phyloP scores from a whole-genome alignment of 1,140 invertebrate species.

The Penaeus vannamei region DNA sequence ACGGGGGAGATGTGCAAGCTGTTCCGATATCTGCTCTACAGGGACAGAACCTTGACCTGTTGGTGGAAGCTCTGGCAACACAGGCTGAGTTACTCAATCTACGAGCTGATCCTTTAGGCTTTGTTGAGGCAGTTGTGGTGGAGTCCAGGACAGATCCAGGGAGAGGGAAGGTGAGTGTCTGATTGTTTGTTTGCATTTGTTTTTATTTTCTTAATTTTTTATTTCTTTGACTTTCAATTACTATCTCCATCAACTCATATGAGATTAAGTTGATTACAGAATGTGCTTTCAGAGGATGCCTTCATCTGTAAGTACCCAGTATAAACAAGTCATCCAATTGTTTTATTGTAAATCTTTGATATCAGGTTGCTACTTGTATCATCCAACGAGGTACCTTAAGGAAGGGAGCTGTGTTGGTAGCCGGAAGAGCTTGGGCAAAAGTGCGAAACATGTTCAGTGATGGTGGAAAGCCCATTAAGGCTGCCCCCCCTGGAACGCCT shows the following conservation, averaged over 20 bases:
- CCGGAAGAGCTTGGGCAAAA: conserved; percentile 87
- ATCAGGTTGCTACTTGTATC: conserved; percentile 62
- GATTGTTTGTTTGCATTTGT: conserved; percentile 31
- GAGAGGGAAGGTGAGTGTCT: conserved; percentile 74
- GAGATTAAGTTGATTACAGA: no score
- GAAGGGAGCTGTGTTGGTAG: conserved; percentile 85
- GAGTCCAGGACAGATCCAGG: conserved; percentile 85
- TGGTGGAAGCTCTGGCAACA: conserved; percentile 87
- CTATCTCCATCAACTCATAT: no score
- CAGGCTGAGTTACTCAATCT: conserved; percentile 92
- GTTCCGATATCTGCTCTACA: conserved; percentile 93
- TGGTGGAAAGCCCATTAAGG: conserved; percentile 78
- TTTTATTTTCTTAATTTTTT: neutral
- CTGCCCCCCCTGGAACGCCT: conserved; percentile 85
- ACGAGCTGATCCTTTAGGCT: conserved; percentile 83
- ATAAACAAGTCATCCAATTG: neutral
- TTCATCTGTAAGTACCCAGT: neutral
- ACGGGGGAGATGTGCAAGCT: conserved; percentile 93
- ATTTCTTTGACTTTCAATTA: neutral
- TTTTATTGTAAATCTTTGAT: neutral
- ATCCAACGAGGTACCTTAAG: conserved; percentile 90
- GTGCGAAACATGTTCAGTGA: conserved; percentile 89
- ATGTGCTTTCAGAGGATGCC: neutral
- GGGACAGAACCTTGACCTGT: conserved; percentile 82
- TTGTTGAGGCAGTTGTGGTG: conserved; percentile 91